These are phyloP conservation scores for Eurytoma adleriae DNA, from an alignment of 2,888 invertebrate genomes.

Conservation along the genomic window DNA sequence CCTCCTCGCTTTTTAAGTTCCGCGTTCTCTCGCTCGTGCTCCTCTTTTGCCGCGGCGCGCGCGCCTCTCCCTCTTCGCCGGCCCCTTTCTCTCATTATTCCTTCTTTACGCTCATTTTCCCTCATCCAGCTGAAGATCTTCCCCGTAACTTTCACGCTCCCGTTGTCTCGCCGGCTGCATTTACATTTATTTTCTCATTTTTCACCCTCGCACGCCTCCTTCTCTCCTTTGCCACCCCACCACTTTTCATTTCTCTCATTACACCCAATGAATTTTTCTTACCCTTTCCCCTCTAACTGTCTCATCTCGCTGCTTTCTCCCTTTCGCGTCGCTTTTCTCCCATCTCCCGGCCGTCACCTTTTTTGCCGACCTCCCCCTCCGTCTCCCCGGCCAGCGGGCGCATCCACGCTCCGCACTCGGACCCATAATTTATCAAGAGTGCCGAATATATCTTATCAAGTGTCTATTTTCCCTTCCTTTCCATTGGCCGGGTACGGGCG, in stretches of 20 bases:
- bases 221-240: background rate
- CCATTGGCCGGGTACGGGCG: constrained; percentile 48
- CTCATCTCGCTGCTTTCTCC: constrained; percentile 22
- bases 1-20: constrained; percentile 9
- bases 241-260: constrained; percentile 45
- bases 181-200: constrained; percentile 51
- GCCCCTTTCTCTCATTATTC: constrained; percentile 38
- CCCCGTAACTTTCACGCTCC: constrained; percentile 38
- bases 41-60: background rate
- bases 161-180: constrained; percentile 33
- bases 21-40: constrained; percentile 24
- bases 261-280: constrained; percentile 40
- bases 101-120: constrained; percentile 46
- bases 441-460: constrained; percentile 55
- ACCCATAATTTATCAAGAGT: constrained; percentile 51
- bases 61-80: constrained; percentile 10
- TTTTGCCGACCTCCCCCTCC: background rate
- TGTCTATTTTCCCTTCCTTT: constrained; percentile 55
- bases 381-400: background rate
- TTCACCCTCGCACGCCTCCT: constrained; percentile 15
- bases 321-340: constrained; percentile 1
- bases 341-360: constrained; percentile 6
- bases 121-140: constrained; percentile 25
- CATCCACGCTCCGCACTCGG: too few species aligned
- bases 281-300: background rate